phyloP scores from a whole-genome alignment of 2,888 invertebrate genomes.

The Campoplex nolae region DNA sequence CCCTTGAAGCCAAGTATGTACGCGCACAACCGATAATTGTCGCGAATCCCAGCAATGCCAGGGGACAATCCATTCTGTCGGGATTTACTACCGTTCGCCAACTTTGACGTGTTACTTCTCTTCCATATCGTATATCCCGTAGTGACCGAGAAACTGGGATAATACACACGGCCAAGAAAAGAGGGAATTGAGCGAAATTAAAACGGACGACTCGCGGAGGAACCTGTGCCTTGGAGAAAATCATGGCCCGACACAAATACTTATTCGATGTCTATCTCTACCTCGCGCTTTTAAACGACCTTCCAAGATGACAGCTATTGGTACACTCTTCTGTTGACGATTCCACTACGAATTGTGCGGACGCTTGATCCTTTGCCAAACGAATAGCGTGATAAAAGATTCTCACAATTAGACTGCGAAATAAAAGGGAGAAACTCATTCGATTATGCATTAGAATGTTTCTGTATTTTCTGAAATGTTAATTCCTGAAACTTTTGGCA shows the following conservation, averaged over 20 bases:
- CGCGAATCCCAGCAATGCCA: slow-evolving; percentile 80
- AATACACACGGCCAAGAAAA: background rate
- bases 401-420: slow-evolving; percentile 56
- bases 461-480: background rate
- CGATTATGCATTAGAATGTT: background rate
- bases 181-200: slow-evolving; percentile 39
- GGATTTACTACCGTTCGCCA: slow-evolving; percentile 68
- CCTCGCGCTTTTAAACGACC: background rate
- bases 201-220: slow-evolving; percentile 1
- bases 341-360: slow-evolving; percentile 56
- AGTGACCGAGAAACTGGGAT: slow-evolving; percentile 27
- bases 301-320: slow-evolving; percentile 25
- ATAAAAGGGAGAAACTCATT: slow-evolving; percentile 22
- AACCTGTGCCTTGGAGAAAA: slow-evolving; percentile 34
- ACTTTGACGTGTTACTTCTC: slow-evolving; percentile 77
- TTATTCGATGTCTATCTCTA: slow-evolving; percentile 29
- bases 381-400: slow-evolving; percentile 41
- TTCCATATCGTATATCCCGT: slow-evolving; percentile 34
- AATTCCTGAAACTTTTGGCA: background rate
- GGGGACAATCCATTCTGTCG: slow-evolving; percentile 75
- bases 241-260: slow-evolving; percentile 30
- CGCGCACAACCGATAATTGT: slow-evolving; percentile 78
- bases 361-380: slow-evolving; percentile 64
- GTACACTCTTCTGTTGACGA: slow-evolving; percentile 33
- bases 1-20: slow-evolving; percentile 65